Percentiles rank a stretch among this genome's conserved stretches.
phyloP scores from a whole-genome alignment of 1,140 invertebrate species.

The Caligus rogercresseyi region DNA sequence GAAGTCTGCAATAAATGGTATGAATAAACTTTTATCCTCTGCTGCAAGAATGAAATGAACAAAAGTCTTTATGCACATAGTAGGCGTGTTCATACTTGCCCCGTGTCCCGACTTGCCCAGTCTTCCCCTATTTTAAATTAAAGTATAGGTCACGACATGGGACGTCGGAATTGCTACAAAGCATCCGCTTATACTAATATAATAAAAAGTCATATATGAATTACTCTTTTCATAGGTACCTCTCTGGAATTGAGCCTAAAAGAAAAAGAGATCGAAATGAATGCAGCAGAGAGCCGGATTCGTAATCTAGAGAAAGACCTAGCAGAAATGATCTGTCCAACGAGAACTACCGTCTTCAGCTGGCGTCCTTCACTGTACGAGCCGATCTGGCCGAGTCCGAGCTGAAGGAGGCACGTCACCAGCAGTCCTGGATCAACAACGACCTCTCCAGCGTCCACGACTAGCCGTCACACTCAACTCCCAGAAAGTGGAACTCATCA shows the following conservation, averaged over 20 bases:
- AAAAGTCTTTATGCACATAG: too few species aligned
- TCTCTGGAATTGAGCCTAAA: not conserved
- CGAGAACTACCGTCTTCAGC: conserved; percentile 9
- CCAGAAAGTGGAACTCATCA: conserved; percentile 4
- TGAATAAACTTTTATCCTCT: too few species aligned
- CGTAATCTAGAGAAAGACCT: conserved; percentile 4
- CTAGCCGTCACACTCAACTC: not conserved
- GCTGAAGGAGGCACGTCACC: not conserved
- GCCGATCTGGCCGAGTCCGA: conserved; percentile 3
- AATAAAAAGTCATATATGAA: too few species aligned
- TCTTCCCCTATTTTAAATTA: not conserved
- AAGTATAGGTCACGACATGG: too few species aligned
- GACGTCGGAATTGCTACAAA: too few species aligned
- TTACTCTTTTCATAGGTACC: not conserved
- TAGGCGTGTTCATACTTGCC: too few species aligned
- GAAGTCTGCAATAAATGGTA: too few species aligned
- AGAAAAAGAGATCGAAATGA: not conserved
- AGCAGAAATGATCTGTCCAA: conserved; percentile 7
- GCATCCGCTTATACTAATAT: too few species aligned
- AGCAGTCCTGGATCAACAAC: conserved; percentile 1
- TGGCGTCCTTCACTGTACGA: not conserved
- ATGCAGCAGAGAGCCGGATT: not conserved
- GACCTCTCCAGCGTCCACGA: conserved; percentile 1
- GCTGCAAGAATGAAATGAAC: too few species aligned
- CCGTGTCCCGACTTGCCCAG: too few species aligned